Conservation (phyloP, 2,888 invertebrate species). For the Drosophila niveifrons region DNA sequence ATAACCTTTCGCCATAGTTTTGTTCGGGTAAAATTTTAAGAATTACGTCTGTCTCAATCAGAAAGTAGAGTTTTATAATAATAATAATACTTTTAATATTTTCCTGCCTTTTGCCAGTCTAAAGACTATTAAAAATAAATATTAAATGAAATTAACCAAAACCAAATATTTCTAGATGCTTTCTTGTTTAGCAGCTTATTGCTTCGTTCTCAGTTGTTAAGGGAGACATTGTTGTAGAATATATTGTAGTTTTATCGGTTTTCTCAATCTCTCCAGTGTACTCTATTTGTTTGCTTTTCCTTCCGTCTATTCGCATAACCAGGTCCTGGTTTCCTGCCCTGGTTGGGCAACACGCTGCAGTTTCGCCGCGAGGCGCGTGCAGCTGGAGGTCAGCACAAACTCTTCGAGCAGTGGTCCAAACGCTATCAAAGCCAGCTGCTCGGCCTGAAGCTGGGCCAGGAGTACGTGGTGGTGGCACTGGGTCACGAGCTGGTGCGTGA, state of each 20-base stretch:
- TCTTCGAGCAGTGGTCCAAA: conserved; percentile 86
- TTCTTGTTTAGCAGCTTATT: too few relatives aligned
- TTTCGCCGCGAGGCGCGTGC: conserved; percentile 80
- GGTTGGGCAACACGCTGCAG: conserved; percentile 83
- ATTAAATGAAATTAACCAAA: too few relatives aligned
- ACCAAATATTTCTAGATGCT: too few relatives aligned
- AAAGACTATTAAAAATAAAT: too few relatives aligned
- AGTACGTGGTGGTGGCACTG: conserved; percentile 87
- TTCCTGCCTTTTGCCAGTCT: too few relatives aligned
- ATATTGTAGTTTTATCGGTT: not conserved
- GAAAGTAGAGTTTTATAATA: too few relatives aligned
- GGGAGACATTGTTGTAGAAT: too few relatives aligned
- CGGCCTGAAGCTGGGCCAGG: conserved; percentile 87
- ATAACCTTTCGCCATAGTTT: too few relatives aligned
- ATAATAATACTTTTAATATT: too few relatives aligned
- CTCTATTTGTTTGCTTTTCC: not conserved
- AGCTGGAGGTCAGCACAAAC: conserved; percentile 86
- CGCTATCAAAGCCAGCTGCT: conserved; percentile 86
- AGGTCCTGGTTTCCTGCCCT: conserved; percentile 84
- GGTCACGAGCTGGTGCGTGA: conserved; percentile 86
- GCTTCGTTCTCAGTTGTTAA: too few relatives aligned
- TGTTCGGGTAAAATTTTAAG: too few relatives aligned
- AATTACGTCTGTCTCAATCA: too few relatives aligned
- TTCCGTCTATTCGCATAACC: not conserved
- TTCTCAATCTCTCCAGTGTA: not conserved